Conservation (phyloP, 2,888 invertebrate genomes). For the Tigriopus californicus region DNA sequence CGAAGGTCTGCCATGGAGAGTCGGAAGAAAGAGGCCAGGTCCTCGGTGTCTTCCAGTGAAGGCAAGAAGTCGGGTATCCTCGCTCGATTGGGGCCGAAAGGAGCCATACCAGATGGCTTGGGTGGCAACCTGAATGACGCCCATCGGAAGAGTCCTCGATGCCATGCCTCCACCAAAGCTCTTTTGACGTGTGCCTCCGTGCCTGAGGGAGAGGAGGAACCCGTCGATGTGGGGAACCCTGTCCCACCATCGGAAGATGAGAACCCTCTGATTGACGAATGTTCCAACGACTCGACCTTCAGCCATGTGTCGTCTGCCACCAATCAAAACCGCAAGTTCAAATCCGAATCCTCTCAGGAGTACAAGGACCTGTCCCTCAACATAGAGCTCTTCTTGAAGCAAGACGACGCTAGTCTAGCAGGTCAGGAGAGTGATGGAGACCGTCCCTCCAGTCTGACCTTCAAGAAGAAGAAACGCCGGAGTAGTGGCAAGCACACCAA, state of each 20-base stretch:
- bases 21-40: neutral
- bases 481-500: neutral
- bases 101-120: neutral
- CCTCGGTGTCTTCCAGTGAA: neutral
- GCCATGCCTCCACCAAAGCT: slow-evolving; percentile 12
- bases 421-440: neutral
- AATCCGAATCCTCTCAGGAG: neutral
- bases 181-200: neutral
- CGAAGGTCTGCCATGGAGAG: no score
- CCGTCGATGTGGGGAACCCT: neutral
- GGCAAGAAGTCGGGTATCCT: neutral
- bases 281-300: neutral
- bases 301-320: neutral
- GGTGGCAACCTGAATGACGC: neutral
- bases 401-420: neutral
- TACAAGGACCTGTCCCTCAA: neutral
- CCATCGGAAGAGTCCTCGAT: slow-evolving; percentile 4
- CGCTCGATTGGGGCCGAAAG: neutral
- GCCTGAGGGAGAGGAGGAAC: neutral
- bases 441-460: neutral
- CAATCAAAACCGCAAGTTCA: neutral
- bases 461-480: neutral
- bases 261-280: neutral
- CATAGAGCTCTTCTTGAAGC: neutral
- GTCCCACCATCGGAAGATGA: neutral